Base-by-base conservation (phyloP, 1,140 invertebrate species). In the Alviniconcha marisindica region DNA sequence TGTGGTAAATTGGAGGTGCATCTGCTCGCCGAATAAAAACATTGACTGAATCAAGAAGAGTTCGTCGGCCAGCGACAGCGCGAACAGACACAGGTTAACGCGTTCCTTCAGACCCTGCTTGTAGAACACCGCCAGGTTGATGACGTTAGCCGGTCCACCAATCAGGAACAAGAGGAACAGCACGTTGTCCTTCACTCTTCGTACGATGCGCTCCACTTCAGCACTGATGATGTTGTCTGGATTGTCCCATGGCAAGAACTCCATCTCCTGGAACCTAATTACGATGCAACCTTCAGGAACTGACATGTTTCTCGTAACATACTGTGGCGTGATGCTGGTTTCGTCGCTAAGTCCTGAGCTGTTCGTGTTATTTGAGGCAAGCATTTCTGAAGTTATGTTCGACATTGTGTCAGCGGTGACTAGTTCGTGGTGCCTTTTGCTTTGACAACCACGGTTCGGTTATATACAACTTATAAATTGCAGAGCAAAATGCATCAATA, bases 101-200 rank as follows among this genome's bases (percentile, higher is more conserved):
- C 56, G 56, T n/a, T 60, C 56, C 56, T 60, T 18, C 7, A 60
- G 56, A n/a, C 4, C 56, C 0, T 60, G 56, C 28, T 60, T 60
- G 4, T 60, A 60, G n/a, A 60, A 60, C 56, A 60, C 56, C 56
- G 56, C 56, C 56, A 60, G 21, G 56, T 60, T 60, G 56, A 60
- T 60, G 56, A 60, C 56, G 56, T 60, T 60, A 60, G 56, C 56
- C 28, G 56, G 56, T 60, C 56, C 56, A 60, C 56, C 56, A 60
- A 60, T 60, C 18, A 60, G 4, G 28, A 60, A 60, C 4, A 60
- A n/a, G 21, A 60, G 4, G 0, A 60, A 18, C 21, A 60, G 15
- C 56, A 60, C 21, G n/a, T 60, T 60, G 56, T 60, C 28, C n/a
- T 60, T 60, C 7, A 24, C 7, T 60, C 24, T 18, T n/a, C 56